Evolutionary conservation across 2,797 vertebrate species (phyloP), one percentile per base, ranked within the genome.

Genomic region (Falco columbarius): DNA sequence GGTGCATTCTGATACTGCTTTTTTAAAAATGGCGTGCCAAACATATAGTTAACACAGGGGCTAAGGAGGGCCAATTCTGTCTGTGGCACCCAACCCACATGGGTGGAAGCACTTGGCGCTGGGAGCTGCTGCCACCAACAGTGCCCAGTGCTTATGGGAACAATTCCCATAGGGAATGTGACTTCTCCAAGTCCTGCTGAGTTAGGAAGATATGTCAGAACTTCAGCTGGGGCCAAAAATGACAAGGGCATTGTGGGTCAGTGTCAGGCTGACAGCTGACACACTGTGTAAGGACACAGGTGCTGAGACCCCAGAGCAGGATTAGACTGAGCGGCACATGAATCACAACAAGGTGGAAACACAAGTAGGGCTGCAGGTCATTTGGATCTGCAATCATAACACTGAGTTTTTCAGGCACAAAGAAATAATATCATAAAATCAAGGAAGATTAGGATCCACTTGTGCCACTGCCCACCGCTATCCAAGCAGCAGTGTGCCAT

Each of bases 41-140:
- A 20, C 1, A 2, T 21, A 30, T 3, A 56, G 29, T 32, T 0
- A 3, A 58, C 2, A 1, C 4, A 13, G 72, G 18, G 38, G 7
- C 5, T 24, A 15, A 62, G 32, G 14, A 85, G 16, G 8, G 38
- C 22, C 34, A 58, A 81, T 75, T 66, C 42, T 66, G 6, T 6
- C n/a, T 6, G 0, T 17, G 38, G 24, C 42, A 75, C 14, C 9
- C 5, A 7, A 46, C 23, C 27, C 2, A 7, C 13, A 27, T 0
- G 3, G 7, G 24, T 67, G 24, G 40, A 88, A 52, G 63, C 13
- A 72, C 3, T 27, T 3, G 1, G 24, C 1, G 2, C 36, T 40
- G 30, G 20, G 49, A 58, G 21, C 34, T 66, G 38, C 10, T 3
- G 3, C 38, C 6, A 13, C 16, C 2, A 3, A 15, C 1, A 1